Percentiles rank a stretch among this genome's conserved stretches.
Conservation (phyloP, 2,888 invertebrate species). For the Leistus spinibarbis region DNA sequence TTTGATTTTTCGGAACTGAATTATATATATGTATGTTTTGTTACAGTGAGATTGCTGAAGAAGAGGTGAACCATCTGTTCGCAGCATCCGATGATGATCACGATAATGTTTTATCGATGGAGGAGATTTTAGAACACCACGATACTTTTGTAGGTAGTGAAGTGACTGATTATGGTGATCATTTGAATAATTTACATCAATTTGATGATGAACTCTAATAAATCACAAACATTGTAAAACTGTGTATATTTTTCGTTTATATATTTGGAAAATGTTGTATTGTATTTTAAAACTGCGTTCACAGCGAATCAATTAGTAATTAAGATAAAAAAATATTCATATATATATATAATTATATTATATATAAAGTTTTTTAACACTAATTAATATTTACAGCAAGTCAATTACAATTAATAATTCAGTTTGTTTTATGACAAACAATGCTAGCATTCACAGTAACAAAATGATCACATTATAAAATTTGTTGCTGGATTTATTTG, state of each 20-base stretch:
- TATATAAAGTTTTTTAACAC: no score
- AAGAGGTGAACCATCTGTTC: constrained; percentile 91
- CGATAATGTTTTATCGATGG: constrained; percentile 77
- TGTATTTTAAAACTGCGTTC: background rate
- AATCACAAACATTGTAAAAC: background rate
- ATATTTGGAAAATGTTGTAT: background rate
- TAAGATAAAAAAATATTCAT: background rate
- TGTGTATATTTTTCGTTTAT: background rate
- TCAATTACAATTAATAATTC: no score
- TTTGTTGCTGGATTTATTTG: no score
- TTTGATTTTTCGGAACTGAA: background rate
- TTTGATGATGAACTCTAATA: constrained; percentile 80
- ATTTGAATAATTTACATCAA: constrained; percentile 77
- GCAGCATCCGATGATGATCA: constrained; percentile 84
- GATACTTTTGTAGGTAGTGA: constrained; percentile 92
- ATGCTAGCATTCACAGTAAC: no score
- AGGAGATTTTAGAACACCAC: constrained; percentile 83
- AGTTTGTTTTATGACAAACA: no score
- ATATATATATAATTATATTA: background rate
- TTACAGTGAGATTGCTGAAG: constrained; percentile 84
- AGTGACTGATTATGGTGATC: constrained; percentile 87
- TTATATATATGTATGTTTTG: constrained; percentile 39
- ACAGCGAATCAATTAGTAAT: background rate
- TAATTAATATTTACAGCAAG: no score
- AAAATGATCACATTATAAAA: no score